Evolutionary conservation across 2,113 vertebrate species (phyloP).

Genomic region (Cavia porcellus): DNA sequence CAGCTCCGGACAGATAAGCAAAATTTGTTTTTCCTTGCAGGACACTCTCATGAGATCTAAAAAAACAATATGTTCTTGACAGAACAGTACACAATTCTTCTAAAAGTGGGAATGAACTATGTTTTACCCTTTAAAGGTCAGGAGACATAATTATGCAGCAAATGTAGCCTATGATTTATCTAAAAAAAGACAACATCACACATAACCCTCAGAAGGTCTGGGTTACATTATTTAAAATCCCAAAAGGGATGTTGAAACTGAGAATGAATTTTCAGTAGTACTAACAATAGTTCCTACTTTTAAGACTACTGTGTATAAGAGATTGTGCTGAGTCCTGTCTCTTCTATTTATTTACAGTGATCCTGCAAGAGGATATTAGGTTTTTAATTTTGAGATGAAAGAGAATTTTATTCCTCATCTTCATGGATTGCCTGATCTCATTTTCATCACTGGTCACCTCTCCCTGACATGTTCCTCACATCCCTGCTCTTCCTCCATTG

Average conservation of each 20-base stretch:
- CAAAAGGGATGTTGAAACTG: constrained; percentile 8
- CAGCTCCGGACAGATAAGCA: background rate
- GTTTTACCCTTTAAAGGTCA: constrained; percentile 69
- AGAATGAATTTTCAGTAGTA: constrained; percentile 28
- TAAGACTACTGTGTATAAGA: background rate
- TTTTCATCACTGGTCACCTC: background rate
- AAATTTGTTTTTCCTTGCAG: constrained; percentile 37
- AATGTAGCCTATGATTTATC: constrained; percentile 60
- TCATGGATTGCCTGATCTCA: background rate
- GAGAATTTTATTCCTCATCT: background rate
- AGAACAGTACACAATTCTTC: constrained; percentile 51
- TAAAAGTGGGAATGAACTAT: constrained; percentile 18
- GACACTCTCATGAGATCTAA: constrained; percentile 23
- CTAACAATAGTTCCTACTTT: constrained; percentile 38
- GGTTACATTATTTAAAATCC: background rate
- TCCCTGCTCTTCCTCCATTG: background rate
- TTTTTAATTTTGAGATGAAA: background rate
- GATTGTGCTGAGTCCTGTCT: background rate
- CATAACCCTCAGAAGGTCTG: background rate
- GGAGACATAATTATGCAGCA: constrained; percentile 60
- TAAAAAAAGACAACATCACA: constrained; percentile 27
- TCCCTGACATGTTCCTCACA: background rate
- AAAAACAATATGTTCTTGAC: constrained; percentile 42
- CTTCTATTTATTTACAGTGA: background rate
- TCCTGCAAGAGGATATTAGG: background rate